These are phyloP conservation scores for Brachypodius melanocephalos DNA, from an alignment of 2,113 vertebrate genomes.

Conservation along the genomic window DNA sequence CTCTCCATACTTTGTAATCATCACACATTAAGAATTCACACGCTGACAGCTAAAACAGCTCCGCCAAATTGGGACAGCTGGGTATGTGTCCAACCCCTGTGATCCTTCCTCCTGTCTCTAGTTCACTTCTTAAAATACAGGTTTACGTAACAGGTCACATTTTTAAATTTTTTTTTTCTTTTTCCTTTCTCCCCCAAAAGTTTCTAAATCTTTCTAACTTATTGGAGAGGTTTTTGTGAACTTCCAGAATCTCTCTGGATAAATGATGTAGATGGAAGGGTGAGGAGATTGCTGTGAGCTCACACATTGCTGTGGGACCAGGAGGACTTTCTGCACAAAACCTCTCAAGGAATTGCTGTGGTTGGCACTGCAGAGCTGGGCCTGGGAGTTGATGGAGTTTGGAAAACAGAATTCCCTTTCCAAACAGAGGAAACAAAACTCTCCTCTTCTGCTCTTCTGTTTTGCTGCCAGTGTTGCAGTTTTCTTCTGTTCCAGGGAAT, in stretches of 20 bases:
- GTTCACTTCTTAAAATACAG: constrained; percentile 58
- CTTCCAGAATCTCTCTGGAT: background rate
- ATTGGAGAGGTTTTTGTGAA: background rate
- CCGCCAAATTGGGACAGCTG: constrained; percentile 50
- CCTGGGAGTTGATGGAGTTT: background rate
- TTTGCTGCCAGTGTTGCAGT: background rate
- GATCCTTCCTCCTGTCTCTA: constrained; percentile 56
- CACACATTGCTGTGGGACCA: background rate
- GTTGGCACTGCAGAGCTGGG: background rate
- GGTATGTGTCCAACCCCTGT: constrained; percentile 55
- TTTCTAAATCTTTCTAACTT: background rate
- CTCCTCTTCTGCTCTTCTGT: background rate
- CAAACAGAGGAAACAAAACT: background rate
- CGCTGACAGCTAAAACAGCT: constrained; percentile 59
- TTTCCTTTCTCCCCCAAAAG: background rate
- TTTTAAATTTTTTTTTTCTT: background rate
- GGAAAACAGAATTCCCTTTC: background rate
- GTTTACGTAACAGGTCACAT: constrained; percentile 35
- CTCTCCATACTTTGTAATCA: background rate
- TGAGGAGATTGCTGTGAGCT: background rate
- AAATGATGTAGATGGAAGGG: background rate
- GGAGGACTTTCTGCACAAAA: background rate
- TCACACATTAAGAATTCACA: constrained; percentile 55
- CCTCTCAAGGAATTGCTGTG: background rate
- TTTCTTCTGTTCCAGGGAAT: background rate